These are phyloP conservation scores for Spondyliosoma cantharus DNA, from an alignment of 2,797 vertebrate species.

Conservation along the genomic window DNA sequence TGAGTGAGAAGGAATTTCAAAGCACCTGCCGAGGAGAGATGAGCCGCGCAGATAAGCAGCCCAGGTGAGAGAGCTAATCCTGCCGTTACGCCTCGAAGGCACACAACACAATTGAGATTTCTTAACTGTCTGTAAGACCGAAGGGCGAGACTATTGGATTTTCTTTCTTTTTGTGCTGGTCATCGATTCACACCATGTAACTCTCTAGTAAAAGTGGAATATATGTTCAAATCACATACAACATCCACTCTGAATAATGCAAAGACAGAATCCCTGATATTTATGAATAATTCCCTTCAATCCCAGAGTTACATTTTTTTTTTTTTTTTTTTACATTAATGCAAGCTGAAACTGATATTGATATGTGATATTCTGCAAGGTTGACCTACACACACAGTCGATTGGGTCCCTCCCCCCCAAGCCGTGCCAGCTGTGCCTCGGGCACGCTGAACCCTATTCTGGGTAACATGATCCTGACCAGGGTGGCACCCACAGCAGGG, in stretches of 20 bases:
- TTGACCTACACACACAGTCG: constrained; percentile 22
- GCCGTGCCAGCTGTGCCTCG: constrained; percentile 75
- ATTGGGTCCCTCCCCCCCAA: constrained; percentile 19
- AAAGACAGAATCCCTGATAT: constrained; percentile 2
- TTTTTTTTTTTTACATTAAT: constrained; percentile 27
- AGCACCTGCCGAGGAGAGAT: constrained; percentile 66
- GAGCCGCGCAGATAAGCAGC: constrained; percentile 74
- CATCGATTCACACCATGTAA: constrained; percentile 33
- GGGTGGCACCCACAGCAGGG: constrained; percentile 69
- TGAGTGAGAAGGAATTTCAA: constrained; percentile 70
- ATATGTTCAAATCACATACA: constrained; percentile 15
- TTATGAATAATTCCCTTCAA: constrained; percentile 35
- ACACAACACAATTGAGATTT: constrained; percentile 67
- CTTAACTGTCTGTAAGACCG: constrained; percentile 50
- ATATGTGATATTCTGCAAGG: constrained; percentile 55
- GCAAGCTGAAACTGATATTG: constrained; percentile 30
- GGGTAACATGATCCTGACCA: constrained; percentile 72
- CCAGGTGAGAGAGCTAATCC: constrained; percentile 76
- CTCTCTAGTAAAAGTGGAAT: constrained; percentile 25
- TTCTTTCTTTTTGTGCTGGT: constrained; percentile 1
- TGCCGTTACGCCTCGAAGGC: constrained; percentile 62
- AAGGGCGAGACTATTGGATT: constrained; percentile 36
- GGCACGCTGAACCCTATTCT: constrained; percentile 59
- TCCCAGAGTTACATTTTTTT: not conserved
- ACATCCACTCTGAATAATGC: constrained; percentile 42